Conservation (phyloP, 2,113 vertebrate species). For the Saccopteryx bilineata region DNA sequence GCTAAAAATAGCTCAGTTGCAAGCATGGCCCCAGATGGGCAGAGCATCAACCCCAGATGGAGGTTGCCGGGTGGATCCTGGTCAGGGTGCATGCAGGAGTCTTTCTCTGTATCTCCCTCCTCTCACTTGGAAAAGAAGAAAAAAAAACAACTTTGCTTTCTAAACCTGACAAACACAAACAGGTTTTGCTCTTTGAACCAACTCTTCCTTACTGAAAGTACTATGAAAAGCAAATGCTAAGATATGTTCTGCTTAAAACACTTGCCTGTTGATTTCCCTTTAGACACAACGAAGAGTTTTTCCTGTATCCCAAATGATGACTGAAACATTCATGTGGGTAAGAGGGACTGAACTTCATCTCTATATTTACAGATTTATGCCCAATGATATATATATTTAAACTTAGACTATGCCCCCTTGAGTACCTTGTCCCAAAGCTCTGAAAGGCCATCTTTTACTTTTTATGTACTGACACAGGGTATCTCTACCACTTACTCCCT, state of each 20-base stretch:
- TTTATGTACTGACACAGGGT: not conserved
- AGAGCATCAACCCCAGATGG: too few species aligned
- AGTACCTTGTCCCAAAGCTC: not conserved
- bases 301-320: not conserved
- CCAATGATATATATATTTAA: not conserved
- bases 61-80: too few species aligned
- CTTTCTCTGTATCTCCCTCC: too few species aligned
- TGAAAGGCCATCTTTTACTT: conserved; percentile 34
- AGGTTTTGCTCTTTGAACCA: conserved; percentile 21
- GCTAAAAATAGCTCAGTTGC: too few species aligned
- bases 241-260: not conserved
- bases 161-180: conserved; percentile 15
- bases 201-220: not conserved
- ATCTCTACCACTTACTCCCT: not conserved
- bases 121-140: too few species aligned
- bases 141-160: not conserved
- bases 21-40: too few species aligned
- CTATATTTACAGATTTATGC: not conserved
- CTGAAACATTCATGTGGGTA: not conserved
- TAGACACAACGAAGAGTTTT: not conserved
- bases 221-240: not conserved
- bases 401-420: not conserved
- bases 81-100: too few species aligned
- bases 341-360: not conserved
- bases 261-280: not conserved